Evolutionary conservation across 2,797 vertebrate species (phyloP).

Genomic region (Aulostomus chinensis): DNA sequence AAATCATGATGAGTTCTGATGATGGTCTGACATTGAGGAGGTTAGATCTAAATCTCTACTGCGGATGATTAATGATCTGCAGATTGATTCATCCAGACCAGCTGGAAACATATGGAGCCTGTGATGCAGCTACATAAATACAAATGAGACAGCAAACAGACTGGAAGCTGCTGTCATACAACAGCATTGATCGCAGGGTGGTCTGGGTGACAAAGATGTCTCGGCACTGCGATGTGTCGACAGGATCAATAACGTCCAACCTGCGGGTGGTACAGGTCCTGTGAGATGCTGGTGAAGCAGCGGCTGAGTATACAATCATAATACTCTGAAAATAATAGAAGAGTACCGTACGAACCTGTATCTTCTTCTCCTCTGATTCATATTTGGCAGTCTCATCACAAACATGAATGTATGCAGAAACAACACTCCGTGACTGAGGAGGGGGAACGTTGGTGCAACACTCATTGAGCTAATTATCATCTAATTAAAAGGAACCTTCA

Average conservation of each 20-base stretch:
- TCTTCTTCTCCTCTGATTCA: background rate
- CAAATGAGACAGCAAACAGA: slow-evolving; percentile 24
- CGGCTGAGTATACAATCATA: too few species aligned
- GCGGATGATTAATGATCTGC: slow-evolving; percentile 19
- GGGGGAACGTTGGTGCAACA: slow-evolving; percentile 15
- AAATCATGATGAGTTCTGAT: too few species aligned
- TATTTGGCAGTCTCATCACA: too few species aligned
- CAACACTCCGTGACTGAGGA: background rate
- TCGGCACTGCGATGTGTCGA: slow-evolving; percentile 25
- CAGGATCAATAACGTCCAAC: slow-evolving; percentile 45
- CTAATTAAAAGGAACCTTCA: slow-evolving; percentile 36
- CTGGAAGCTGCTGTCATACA: slow-evolving; percentile 32
- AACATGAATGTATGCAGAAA: slow-evolving; percentile 6
- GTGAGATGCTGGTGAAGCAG: too few species aligned
- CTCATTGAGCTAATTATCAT: slow-evolving; percentile 39
- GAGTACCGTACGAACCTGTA: background rate
- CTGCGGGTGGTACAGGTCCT: slow-evolving; percentile 13
- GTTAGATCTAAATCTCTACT: slow-evolving; percentile 11
- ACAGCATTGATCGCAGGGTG: slow-evolving; percentile 52
- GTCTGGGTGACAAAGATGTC: slow-evolving; percentile 35
- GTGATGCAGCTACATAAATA: slow-evolving; percentile 10
- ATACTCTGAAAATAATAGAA: background rate
- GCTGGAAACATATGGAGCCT: slow-evolving; percentile 18
- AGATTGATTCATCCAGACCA: slow-evolving; percentile 48
- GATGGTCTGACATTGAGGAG: too few species aligned